Base-by-base conservation (phyloP, 1,140 invertebrate genomes). In the Formica exsecta region DNA sequence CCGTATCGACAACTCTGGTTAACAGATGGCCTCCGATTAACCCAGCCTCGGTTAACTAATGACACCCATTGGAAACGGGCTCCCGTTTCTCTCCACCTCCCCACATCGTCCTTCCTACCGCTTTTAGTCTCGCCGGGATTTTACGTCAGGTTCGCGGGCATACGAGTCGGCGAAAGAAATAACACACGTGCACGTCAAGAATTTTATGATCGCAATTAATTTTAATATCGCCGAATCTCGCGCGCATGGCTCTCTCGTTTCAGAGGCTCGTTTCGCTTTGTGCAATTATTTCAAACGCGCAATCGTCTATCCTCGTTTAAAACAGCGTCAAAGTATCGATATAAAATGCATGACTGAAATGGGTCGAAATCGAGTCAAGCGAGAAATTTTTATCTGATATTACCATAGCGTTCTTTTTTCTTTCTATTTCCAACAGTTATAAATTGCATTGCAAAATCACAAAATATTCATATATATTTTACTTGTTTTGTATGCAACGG, bases 201-300 rank as follows among this genome's bases (percentile, higher is more conserved):
- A 83, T 83, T 83, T 83, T 74, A 83, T 16, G 77, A 80, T 83
- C 36, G 54, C 25, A 48, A 83, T 83, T 83, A 83, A 83, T 74
- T 83, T 83, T 83, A 74, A 74, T 83, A 57, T 9, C 77, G 32
- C 36, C 13, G 44, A 22, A 70, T 19, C 68, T 32, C 38, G 66
- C 54, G 4, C 3, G 32, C 65, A 22, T n/a, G 6, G 36, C 5
- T 9, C 7, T 32, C 44, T 16, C 25, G 38, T 59, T 59, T 25
- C 22, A 41, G 64, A 57, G 38, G n/a, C 5, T 51, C 22, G n/a
- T 22, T 73, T 73, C 54, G 22, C 38, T 81, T 71, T 44, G 66
- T 73, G 41, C 19, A 59, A 81, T 81, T 73, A 81, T 81, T 73
- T 73, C 11, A 73, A 71, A 41, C 38, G 25, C 51, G 51, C 22